These are phyloP conservation scores for Onychomys arenicola DNA, from an alignment of 2,797 vertebrate genomes.

Conservation along the genomic window DNA sequence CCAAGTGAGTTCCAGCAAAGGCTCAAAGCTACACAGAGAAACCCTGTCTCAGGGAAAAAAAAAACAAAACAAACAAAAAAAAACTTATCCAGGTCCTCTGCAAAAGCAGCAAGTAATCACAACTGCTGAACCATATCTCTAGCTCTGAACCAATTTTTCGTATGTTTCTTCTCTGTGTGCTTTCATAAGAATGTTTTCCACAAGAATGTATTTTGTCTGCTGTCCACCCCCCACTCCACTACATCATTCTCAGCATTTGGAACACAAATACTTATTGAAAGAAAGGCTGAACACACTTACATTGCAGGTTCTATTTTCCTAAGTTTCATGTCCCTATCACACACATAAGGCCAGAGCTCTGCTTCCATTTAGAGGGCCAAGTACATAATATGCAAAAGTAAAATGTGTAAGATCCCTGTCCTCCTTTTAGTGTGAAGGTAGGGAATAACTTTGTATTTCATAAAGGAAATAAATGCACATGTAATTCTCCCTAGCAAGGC, in stretches of 20 bases:
- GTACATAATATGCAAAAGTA: background rate
- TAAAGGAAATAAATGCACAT: slow-evolving; percentile 4
- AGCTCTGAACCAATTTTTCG: background rate
- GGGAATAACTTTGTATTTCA: background rate
- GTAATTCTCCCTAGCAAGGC: background rate
- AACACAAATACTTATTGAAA: background rate
- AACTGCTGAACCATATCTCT: background rate
- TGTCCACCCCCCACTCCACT: background rate
- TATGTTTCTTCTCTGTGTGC: background rate
- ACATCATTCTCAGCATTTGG: background rate
- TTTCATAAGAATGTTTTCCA: background rate
- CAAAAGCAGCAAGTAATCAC: background rate
- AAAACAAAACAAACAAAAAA: background rate
- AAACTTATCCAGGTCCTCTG: background rate
- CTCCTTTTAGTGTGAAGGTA: background rate
- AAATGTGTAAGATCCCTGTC: background rate
- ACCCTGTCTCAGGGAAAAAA: too few relatives aligned
- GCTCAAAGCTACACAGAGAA: too few relatives aligned
- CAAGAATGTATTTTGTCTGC: background rate
- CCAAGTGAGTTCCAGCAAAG: too few relatives aligned
- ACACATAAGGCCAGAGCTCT: background rate
- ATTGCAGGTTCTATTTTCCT: background rate
- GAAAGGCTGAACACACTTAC: background rate
- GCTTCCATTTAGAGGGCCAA: background rate
- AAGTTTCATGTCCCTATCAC: background rate